Evolutionary conservation across 2,888 invertebrate species (phyloP), one percentile per base, ranked within the genome.

Genomic region (Cheilosia grossa): DNA sequence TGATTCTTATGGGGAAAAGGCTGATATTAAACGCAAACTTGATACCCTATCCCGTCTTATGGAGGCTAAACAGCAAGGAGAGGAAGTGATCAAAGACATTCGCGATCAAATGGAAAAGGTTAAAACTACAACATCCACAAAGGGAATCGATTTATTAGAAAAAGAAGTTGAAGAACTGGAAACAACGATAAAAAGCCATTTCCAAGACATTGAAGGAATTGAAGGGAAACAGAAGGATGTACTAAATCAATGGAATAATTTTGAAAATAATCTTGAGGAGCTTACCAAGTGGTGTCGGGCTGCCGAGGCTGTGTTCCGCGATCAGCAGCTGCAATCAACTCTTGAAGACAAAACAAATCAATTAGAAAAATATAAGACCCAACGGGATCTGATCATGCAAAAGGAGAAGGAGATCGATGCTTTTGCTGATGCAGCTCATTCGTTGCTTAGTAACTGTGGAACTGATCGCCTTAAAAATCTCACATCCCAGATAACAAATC

Each of bases 361-460:
- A 88, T 92, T 97, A 13, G 94, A 95, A 86, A 93, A 93, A 67
- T 96, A 96, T 88, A 95, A 95, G 88, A 94, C 95, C 63, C 94
- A 96, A 88, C 94, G 97, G 21, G 96, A 97, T 85, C 93, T 94
- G 63, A 95, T 98, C 61, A 93, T 95, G 63, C 94, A 94, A 13
- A 96, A 97, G 89, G 98, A 98, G 91, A 95, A 95, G 88, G 95
- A 96, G 90, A 95, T 98, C 51, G 98, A 98, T 91, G 94, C 94
- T 13, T 98, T 98, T 89, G 95, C 97, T 24, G 98, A 98, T 91
- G 95, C 95, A 89, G 96, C 97, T n/a, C 97, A 98, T 90, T 94
- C 95, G 13, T 93, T 99, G 69, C 93, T 98, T 1, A 97, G 97
- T 90, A 93, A 95, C 33, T 97, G 97, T 89, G 96, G 96, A 0